Evolutionary conservation across 2,113 vertebrate genomes (phyloP), one percentile per base, ranked within the genome.

Genomic region (Calyptomena viridis): DNA sequence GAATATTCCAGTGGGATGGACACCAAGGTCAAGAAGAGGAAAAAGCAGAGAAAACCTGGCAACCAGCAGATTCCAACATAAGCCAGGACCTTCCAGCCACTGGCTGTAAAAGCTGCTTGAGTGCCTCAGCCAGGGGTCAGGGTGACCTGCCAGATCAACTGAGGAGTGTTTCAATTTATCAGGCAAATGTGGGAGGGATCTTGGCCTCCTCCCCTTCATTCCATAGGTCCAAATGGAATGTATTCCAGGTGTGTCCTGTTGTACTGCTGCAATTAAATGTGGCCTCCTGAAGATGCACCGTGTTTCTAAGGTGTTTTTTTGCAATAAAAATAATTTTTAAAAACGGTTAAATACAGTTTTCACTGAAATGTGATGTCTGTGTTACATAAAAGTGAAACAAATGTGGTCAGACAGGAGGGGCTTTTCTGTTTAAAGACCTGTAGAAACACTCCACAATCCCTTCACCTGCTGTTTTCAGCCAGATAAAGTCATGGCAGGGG

Each of bases 1-100:
- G 99, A 99, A 74, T 99, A 98, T 89, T 97, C 98, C 58, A 99
- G 98, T 8, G 99, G 99, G 28, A 84, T 98, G 94, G 97, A 97
- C 84, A 28, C 92, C 86, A 96, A 97, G 97, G 93, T 74, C 94
- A 96, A 75, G 76, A 96, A 55, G 94, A 95, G 73, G 94, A 96
- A 62, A 66, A 71, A 56, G 24, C 90, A 16, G 17, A 60, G 71
- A 2, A 93, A 90, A 84, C 40, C 63, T 42, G 79, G 88, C 77
- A 81, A 84, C 85, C 82, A 56, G 67, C 92, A 96, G n/a, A 69
- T 50, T 67, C 76, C 49, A 90, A 14, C 49, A 67, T 82, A 66
- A 97, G 47, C 71, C n/a, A 3, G 80, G 74, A 31, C 35, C 76
- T 72, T 89, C 81, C 81, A 37, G 53, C 78, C 47, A 23, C 1